Evolutionary conservation across 2,113 vertebrate species (phyloP), one percentile per base, ranked within the genome.

Genomic region (Oceanodroma tethys): DNA sequence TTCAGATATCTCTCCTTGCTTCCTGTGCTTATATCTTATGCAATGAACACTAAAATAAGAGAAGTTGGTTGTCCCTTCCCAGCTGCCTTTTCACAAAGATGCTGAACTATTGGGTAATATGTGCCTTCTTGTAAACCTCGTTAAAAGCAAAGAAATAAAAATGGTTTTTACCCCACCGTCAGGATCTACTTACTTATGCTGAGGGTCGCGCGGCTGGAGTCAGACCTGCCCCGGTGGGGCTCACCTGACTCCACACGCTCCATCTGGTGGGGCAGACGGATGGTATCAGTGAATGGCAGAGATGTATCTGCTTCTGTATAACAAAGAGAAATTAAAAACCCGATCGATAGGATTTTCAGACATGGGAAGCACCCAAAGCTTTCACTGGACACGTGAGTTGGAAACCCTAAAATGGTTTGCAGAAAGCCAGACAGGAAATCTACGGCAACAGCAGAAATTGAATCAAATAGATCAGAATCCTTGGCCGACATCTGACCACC

Each of bases 21-120:
- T 88, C 84, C 82, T 90, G 71, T 76, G 75, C 95, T 97, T 81
- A 81, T 81, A 81, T 95, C 93, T 97, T 98, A 97, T 90, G 96
- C 81, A 97, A 97, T 65, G 62, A 92, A 59, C 81, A 79, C 50
- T 79, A 86, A 95, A 95, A 95, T 76, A 90, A 94, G 85, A 88
- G 90, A 60, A 60, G 67, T 60, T 50, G 78, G 48, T 91, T 94
- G 79, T 76, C 90, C 81, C 86, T 92, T 91, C 81, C 91, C 92
- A 94, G 95, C 85, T 96, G 78, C 26, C 94, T 78, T 56, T 73
- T 67, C 91, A 58, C 55, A 74, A 65, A 73, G 60, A 42, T 25
- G 4, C 21, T 20, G 50, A 73, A 85, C 62, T 80, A 8, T 19
- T 80, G 55, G 83, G 74, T 43, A 92, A 82, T 20, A 32, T 32